Percentiles rank a stretch among this genome's conserved stretches.
These are phyloP conservation scores for Poeciliopsis presidionis DNA, from an alignment of 2,797 vertebrate genomes.

Conservation along the genomic window DNA sequence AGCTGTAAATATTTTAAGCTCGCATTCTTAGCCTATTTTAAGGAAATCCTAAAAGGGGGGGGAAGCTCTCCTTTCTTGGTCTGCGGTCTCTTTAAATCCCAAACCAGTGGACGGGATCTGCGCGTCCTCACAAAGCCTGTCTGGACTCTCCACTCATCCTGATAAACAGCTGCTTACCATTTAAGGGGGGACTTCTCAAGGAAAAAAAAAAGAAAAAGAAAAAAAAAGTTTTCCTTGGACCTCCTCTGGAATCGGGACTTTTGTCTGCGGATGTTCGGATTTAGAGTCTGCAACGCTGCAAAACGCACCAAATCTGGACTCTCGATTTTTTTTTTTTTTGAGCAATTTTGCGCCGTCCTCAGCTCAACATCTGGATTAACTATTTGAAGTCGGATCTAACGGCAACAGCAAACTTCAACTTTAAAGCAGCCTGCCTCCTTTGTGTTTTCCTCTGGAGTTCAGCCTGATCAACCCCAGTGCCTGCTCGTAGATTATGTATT, in stretches of 20 bases:
- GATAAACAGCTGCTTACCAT: conserved; percentile 76
- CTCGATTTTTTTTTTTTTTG: conserved; percentile 34
- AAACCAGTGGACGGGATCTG: conserved; percentile 51
- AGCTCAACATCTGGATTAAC: conserved; percentile 80
- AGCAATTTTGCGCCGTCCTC: conserved; percentile 63
- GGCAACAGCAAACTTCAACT: conserved; percentile 33
- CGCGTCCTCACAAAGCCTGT: conserved; percentile 60
- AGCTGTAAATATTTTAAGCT: neutral
- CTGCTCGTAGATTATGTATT: conserved; percentile 87
- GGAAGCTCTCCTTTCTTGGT: conserved; percentile 38
- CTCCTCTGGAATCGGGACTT: conserved; percentile 14
- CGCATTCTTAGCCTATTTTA: conserved; percentile 11
- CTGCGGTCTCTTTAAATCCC: conserved; percentile 82
- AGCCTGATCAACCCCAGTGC: conserved; percentile 46
- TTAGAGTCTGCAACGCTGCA: conserved; percentile 50
- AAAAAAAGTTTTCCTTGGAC: conserved; percentile 38
- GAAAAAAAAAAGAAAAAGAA: too few relatives aligned
- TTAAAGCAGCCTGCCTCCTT: conserved; percentile 31
- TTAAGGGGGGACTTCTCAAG: conserved; percentile 41
- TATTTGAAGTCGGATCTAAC: conserved; percentile 70
- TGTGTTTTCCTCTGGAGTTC: conserved; percentile 43
- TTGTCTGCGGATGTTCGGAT: conserved; percentile 43
- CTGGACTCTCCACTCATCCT: conserved; percentile 65
- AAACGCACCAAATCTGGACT: conserved; percentile 44
- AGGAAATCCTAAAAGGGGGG: neutral